Evolutionary conservation across 2,888 invertebrate species (phyloP), one percentile per base, ranked within the genome.

Genomic region (Protophormia terraenovae): DNA sequence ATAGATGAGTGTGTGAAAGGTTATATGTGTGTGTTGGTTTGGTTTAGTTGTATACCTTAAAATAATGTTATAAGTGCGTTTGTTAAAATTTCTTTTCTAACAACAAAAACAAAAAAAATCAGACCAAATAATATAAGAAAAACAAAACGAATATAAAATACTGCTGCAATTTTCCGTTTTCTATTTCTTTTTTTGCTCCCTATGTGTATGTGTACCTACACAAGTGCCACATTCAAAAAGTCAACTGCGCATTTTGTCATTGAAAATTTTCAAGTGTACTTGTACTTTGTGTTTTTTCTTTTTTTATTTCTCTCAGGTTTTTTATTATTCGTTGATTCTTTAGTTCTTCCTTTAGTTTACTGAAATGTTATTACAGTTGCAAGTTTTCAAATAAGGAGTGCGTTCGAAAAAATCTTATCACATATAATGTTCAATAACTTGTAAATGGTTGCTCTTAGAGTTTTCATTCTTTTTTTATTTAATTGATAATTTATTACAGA

Each of bases 221-320:
- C 53, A 64, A 71, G 69, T 71, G 45, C 53, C 64, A 64, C 71
- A 82, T 82, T 82, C 62, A 75, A 75, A 85, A 75, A 85, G 82
- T 85, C 85, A 85, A 81, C 85, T 80, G 73, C 77, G 84, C 84
- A 80, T 83, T 87, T 84, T 84, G 87, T 84, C 82, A 85, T 85
- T 85, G 87, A 81, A 87, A 84, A 60, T 80, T 83, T 87, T 86
- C 85, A 86, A 87, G 87, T 77, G 86, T 80, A 82, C 87, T 87
- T 85, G 69, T 47, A 76, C 47, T 53, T 29, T 41, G 45, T 41
- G 27, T 75, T 72, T 78, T 60, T 60, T 64, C 32, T 24, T 7
- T 3, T 64, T 77, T 19, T 12, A 27, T 45, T 58, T 45, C 22
- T 66, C 14, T 14, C 22, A 24, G 8, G 24, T 53, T 53, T 22